Conservation (phyloP, 2,888 invertebrate genomes). For the Resseliella maxima region DNA sequence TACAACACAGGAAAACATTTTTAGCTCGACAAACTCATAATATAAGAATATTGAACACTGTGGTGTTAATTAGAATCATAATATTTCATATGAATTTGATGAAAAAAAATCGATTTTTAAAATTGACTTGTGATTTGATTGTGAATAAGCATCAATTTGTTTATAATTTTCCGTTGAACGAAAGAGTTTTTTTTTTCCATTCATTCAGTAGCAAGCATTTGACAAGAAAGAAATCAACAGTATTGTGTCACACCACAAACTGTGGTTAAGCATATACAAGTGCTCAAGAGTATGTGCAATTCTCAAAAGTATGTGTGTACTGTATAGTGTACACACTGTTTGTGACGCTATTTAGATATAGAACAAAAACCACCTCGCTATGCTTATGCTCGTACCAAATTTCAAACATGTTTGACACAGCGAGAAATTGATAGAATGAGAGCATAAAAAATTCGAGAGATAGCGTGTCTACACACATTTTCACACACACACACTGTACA, state of each 20-base stretch:
- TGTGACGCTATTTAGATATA: background rate
- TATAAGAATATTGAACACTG: background rate
- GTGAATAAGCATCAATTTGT: too few species aligned
- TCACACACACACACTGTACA: background rate
- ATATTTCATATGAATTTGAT: too few species aligned
- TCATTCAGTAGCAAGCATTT: background rate
- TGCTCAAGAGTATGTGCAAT: too few species aligned
- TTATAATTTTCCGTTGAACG: background rate
- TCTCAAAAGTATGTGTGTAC: background rate
- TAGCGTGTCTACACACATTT: background rate
- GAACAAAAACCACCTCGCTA: background rate
- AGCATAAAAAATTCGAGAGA: background rate
- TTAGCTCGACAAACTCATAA: conserved; percentile 15
- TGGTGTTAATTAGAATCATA: background rate
- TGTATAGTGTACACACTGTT: background rate
- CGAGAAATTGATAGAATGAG: background rate
- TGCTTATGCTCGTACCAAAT: background rate
- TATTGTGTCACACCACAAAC: background rate
- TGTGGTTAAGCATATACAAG: background rate
- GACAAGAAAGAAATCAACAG: background rate
- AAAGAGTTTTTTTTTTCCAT: background rate
- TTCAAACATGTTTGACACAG: background rate
- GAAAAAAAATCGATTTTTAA: too few species aligned
- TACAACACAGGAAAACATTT: background rate
- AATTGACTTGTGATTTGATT: too few species aligned